A percentile compares a stretch with the other conserved stretches of the same genome.
Conservation (phyloP, 1,140 invertebrate genomes). For the Halictus rubicundus region DNA sequence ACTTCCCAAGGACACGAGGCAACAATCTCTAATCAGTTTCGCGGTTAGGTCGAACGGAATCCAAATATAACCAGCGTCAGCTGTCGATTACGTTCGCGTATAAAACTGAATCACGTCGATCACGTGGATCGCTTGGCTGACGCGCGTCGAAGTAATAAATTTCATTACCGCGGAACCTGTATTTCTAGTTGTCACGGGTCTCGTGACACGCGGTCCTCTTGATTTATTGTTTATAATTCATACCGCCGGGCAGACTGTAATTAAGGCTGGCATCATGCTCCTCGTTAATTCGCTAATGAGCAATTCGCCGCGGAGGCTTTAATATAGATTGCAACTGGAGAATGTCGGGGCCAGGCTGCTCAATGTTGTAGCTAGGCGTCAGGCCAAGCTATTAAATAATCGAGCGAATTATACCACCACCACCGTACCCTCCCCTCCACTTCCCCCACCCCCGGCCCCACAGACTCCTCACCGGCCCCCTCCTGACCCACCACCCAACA, state of each 20-base stretch:
- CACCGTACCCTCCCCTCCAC: too few relatives aligned
- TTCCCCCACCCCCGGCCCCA: too few relatives aligned
- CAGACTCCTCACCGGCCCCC: too few relatives aligned
- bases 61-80: too few relatives aligned
- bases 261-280: conserved; percentile 43
- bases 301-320: conserved; percentile 51
- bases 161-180: neutral
- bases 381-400: conserved; percentile 64
- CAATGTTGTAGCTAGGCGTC: conserved; percentile 43
- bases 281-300: conserved; percentile 58
- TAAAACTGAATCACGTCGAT: too few relatives aligned
- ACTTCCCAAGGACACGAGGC: too few relatives aligned
- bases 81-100: too few relatives aligned
- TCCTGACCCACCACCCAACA: too few relatives aligned
- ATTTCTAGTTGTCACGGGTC: neutral
- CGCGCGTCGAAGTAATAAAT: neutral
- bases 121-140: too few relatives aligned
- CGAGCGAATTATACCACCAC: conserved; percentile 48
- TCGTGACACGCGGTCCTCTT: neutral
- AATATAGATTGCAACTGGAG: conserved; percentile 55
- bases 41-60: too few relatives aligned
- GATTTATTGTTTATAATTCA: conserved; percentile 8
- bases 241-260: conserved; percentile 10
- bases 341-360: conserved; percentile 18
- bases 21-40: too few relatives aligned